These are phyloP conservation scores for Salvelinus fontinalis DNA, from an alignment of 2,113 vertebrate species.

Conservation along the genomic window DNA sequence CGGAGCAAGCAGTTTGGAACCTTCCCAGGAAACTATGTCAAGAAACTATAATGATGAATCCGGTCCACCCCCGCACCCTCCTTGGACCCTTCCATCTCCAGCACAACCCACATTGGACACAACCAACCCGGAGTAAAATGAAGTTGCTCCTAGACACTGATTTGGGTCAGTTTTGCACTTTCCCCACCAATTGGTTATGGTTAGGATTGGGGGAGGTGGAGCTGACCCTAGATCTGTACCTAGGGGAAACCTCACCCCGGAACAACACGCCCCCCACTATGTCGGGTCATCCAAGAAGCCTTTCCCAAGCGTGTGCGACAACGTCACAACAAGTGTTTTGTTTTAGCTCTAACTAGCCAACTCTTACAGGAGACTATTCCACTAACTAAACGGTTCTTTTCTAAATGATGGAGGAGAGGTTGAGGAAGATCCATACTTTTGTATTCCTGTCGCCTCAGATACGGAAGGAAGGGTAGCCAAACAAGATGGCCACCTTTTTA, in stretches of 20 bases:
- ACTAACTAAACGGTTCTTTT: slow-evolving; percentile 48
- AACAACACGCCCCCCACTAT: slow-evolving; percentile 19
- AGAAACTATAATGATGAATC: slow-evolving; percentile 87
- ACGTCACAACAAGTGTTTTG: slow-evolving; percentile 55
- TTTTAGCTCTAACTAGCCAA: slow-evolving; percentile 75
- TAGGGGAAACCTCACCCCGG: too few species aligned
- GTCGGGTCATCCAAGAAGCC: slow-evolving; percentile 38
- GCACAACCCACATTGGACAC: slow-evolving; percentile 75
- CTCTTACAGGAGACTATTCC: slow-evolving; percentile 55
- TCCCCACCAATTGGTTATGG: too few species aligned
- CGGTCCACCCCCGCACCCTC: slow-evolving; percentile 52
- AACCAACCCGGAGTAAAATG: too few species aligned
- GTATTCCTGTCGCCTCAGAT: slow-evolving; percentile 46
- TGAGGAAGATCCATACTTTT: slow-evolving; percentile 22
- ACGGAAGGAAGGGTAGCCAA: slow-evolving; percentile 19
- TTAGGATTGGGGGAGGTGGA: too few species aligned
- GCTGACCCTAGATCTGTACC: too few species aligned
- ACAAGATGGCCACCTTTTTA: slow-evolving; percentile 23
- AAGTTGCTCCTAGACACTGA: too few species aligned
- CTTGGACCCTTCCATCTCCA: slow-evolving; percentile 52
- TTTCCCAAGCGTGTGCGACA: slow-evolving; percentile 45
- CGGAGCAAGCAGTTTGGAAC: slow-evolving; percentile 97
- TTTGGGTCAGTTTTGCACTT: too few species aligned
- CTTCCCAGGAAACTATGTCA: slow-evolving; percentile 99
- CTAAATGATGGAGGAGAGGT: slow-evolving; percentile 48